Base-by-base conservation (phyloP, 1,140 invertebrate genomes). In the Hydropsyche tenuis region DNA sequence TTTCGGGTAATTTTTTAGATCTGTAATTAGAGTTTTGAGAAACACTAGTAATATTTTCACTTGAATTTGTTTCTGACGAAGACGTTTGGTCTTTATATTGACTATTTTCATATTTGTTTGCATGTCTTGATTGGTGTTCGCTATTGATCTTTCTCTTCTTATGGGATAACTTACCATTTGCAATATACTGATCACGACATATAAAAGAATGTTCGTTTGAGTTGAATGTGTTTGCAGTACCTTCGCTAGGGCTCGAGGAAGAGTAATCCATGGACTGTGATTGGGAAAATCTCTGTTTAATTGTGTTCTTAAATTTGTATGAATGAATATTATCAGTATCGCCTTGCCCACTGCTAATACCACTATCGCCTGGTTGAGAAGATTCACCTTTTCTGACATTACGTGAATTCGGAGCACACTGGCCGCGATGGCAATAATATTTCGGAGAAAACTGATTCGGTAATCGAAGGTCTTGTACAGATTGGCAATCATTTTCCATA, bases 221-320 rank as follows among this genome's bases (percentile, higher is more conserved):
- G 27, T 46, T 72, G 11, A 25, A 63, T 25, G 76, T 77, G 23
- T 78, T 78, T 56, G 79, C 80, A 0, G 75, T 72, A 0, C 65
- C 53, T 16, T 78, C 73, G 68, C 73, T 73, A n/a, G 78, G 77
- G 37, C 73, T 76, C 43, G 74, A 74, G 12, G 74, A 75, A 42
- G 53, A 51, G 37, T 74, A 72, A 60, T 86, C 84, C 14, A 73
- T 79, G 1, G 68, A 66, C 27, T 77, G 75, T 5, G 73, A 82
- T 9, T 37, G 30, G 45, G 82, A 85, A 79, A 97, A 97, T 56
- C 95, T 86, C 80, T 96, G 91, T 77, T 96, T 96, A 73, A 98
- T 97, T 76, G 93, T 94, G 78, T 94, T 96, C 84, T 98, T 98
- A 84, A 96, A 97, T 84, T 98, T 97, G 85, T 97, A 97, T 60